These are phyloP conservation scores for Heteropelma amictum DNA, from an alignment of 2,888 invertebrate species.

Conservation along the genomic window DNA sequence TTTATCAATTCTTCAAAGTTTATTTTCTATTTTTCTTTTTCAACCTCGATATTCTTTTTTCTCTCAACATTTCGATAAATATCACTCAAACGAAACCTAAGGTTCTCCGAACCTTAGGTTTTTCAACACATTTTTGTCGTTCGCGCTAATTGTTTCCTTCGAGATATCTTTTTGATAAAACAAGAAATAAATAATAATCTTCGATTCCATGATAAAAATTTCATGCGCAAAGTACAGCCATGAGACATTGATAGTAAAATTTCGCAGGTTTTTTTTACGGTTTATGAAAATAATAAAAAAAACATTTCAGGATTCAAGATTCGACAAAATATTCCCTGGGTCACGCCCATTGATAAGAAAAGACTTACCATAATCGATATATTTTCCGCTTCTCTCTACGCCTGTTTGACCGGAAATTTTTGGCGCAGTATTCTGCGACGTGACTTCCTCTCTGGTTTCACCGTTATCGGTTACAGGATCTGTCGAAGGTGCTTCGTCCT, in stretches of 20 bases:
- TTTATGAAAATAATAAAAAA: not conserved
- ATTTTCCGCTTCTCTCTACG: slow-evolving; percentile 64
- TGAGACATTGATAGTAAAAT: too few species aligned
- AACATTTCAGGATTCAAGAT: not conserved
- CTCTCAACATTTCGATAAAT: not conserved
- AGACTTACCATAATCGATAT: slow-evolving; percentile 75
- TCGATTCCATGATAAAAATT: too few species aligned
- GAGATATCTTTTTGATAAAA: too few species aligned
- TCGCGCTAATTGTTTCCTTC: too few species aligned
- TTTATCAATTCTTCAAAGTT: too few species aligned
- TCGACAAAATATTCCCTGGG: slow-evolving; percentile 35
- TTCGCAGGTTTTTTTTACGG: too few species aligned
- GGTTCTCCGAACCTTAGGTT: too few species aligned
- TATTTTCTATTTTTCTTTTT: too few species aligned
- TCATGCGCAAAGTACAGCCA: too few species aligned
- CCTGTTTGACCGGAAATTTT: slow-evolving; percentile 56
- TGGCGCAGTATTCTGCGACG: slow-evolving; percentile 12
- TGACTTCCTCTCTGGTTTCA: slow-evolving; percentile 15
- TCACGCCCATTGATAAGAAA: slow-evolving; percentile 73
- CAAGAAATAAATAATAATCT: too few species aligned
- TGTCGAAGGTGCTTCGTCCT: not conserved
- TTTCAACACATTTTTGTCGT: too few species aligned
- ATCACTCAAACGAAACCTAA: not conserved
- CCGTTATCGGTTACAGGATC: slow-evolving; percentile 27
- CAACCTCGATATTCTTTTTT: too few species aligned